Base-by-base conservation (phyloP, 2,113 vertebrate species). In the Fulica atra region DNA sequence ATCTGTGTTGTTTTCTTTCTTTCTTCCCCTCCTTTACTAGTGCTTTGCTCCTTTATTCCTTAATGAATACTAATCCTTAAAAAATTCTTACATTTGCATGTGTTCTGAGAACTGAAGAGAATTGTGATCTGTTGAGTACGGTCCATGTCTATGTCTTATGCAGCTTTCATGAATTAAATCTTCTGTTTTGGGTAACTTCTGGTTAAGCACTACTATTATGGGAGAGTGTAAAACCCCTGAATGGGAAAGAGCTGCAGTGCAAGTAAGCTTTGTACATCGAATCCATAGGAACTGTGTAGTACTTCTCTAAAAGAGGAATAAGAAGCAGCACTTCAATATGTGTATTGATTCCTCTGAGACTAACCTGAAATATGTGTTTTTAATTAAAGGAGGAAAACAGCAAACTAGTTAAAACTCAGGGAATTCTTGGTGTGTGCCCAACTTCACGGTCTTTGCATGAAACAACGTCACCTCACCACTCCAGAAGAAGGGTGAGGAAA, bases 391-490 rank as follows among this genome's bases (percentile, higher is more conserved):
- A 99, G 96, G 99, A 99, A 89, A 98, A 98, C 56, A 98, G 97
- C 98, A 99, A 98, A 97, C 98, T 98, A 95, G 96, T 98, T 96
- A 99, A 99, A 98, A 98, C 98, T 99, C 99, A 99, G 99, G 99
- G 98, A 98, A 98, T 98, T 92, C 95, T 98, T 93, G 96, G 97
- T 94, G 89, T 90, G 90, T 99, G 99, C 98, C 98, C 98, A 90
- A 95, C 98, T 93, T 99, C 99, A 59, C 98, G 98, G 54, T 98
- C 98, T 86, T 98, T 98, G 1, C 98, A 98, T 81, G 99, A 99
- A 96, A 97, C 97, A 81, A 50, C 91, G 89, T 98, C 97, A n/a
- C 96, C 98, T 35, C 98, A 98, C 91, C 99, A 99, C 91, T 98
- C 98, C 38, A 98, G 98, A 70, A 92, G 98, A 74, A 99, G 98